Base-by-base conservation (phyloP, 2,888 invertebrate species). In the Zygaena filipendulae region DNA sequence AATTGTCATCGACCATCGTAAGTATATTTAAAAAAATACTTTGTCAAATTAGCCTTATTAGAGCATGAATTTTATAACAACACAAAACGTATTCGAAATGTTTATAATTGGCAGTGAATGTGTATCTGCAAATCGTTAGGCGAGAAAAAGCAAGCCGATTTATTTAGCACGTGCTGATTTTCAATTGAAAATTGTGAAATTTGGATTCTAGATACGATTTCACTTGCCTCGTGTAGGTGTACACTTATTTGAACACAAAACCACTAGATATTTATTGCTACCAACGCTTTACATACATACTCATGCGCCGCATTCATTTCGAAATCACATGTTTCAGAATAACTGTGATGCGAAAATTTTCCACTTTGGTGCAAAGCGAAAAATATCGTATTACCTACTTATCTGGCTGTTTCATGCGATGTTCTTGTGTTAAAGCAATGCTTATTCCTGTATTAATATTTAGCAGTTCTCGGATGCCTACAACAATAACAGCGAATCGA, bases 401-500 rank as follows among this genome's bases (percentile, higher is more conserved):
- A 48, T 40, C 45, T 45, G 16, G 4, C 4, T 7, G 16, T 16
- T 16, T 16, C 16, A 6, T n/a, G 4, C 16, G 16, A 16, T 16
- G 16, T 16, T 16, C 4, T 16, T 7, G 5, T 16, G 41, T 35
- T 34, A 44, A 43, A 49, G 42, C 47, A 6, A 48, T 48, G 38
- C 40, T 38, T 49, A 45, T 57, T 56, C 50, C 51, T 45, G 42
- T 40, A 59, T 70, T 54, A 66, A 72, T 72, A 75, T 75, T 70
- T 56, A 74, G 58, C 54, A 64, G 57, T 50, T 62, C 51, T 52
- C 53, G 45, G 52, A 43, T 50, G 16, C 4, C 16, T 16, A 53
- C 46, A 52, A 58, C 52, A 58, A 59, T 55, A 59, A 57, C 55
- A 54, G 45, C 52, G 54, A 57, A 61, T 57, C 58, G 58, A 61